Evolutionary conservation across 2,888 invertebrate species (phyloP).

Genomic region (Dione juno): DNA sequence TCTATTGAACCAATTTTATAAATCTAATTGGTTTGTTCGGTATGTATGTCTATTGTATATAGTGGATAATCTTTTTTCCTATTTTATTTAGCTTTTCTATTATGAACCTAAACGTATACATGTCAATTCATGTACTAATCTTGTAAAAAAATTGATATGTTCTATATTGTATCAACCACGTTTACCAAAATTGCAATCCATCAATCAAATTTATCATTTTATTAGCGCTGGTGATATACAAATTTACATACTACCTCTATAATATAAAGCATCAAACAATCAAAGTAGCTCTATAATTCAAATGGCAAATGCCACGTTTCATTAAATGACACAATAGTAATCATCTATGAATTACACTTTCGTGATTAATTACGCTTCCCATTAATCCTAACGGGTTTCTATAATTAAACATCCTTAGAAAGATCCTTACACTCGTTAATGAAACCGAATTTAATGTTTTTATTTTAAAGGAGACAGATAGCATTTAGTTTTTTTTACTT

Average conservation of each 20-base stretch:
- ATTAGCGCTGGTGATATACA: constrained; percentile 56
- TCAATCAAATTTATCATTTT: constrained; percentile 26
- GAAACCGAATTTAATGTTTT: neutral
- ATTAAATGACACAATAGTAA: constrained; percentile 69
- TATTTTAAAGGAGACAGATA: neutral
- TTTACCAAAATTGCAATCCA: neutral
- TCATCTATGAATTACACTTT: constrained; percentile 57
- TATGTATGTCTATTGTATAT: neutral
- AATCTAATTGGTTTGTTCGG: constrained; percentile 16
- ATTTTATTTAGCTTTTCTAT: neutral
- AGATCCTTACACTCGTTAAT: neutral
- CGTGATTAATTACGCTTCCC: constrained; percentile 64
- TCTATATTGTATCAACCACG: neutral
- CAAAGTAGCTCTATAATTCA: constrained; percentile 65
- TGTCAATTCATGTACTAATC: neutral
- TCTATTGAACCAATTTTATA: constrained; percentile 38
- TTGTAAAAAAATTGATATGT: neutral
- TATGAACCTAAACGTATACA: neutral
- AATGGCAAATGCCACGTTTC: constrained; percentile 63
- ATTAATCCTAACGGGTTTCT: constrained; percentile 13
- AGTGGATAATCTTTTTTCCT: neutral
- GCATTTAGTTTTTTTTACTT: neutral
- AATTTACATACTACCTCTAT: constrained; percentile 36
- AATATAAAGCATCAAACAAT: constrained; percentile 52
- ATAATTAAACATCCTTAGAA: constrained; percentile 20